Percentiles rank a stretch among this genome's conserved stretches.
Evolutionary conservation across 2,113 vertebrate species (phyloP).

Genomic region (Microcebus lehilahytsara): DNA sequence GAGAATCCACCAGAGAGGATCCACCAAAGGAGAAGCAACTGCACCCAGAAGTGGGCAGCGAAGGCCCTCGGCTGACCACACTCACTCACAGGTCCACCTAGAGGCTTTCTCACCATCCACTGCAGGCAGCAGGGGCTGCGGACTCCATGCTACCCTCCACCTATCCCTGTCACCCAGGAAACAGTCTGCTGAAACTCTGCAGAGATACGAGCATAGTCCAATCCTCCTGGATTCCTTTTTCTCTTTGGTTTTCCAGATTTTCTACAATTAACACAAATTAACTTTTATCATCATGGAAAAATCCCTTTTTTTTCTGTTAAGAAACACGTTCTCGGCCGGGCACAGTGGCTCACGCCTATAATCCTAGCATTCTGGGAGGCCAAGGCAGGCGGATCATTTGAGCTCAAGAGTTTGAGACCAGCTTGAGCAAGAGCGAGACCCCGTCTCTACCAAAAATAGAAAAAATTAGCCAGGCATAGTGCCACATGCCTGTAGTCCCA

Average conservation of each 20-base stretch:
- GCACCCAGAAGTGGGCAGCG: background rate
- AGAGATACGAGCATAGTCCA: background rate
- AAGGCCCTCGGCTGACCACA: background rate
- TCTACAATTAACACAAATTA: constrained; percentile 12
- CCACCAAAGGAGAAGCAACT: background rate
- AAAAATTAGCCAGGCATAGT: no score
- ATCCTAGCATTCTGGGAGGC: no score
- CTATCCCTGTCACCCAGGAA: background rate
- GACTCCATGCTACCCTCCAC: background rate
- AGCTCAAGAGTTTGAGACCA: no score
- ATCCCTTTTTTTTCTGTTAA: background rate
- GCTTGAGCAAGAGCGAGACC: no score
- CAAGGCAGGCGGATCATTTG: no score
- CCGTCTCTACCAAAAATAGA: no score
- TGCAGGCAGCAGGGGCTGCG: background rate
- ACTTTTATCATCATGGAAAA: background rate
- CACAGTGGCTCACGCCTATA: no score
- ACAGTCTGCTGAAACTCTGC: background rate
- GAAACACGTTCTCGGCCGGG: background rate
- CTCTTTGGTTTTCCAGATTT: background rate
- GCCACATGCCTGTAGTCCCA: no score
- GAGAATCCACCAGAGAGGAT: background rate
- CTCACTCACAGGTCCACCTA: background rate
- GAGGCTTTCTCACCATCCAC: background rate
- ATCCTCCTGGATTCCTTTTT: background rate